Conservation (phyloP, 2,797 vertebrate species). For the Periophthalmus magnuspinnatus region DNA sequence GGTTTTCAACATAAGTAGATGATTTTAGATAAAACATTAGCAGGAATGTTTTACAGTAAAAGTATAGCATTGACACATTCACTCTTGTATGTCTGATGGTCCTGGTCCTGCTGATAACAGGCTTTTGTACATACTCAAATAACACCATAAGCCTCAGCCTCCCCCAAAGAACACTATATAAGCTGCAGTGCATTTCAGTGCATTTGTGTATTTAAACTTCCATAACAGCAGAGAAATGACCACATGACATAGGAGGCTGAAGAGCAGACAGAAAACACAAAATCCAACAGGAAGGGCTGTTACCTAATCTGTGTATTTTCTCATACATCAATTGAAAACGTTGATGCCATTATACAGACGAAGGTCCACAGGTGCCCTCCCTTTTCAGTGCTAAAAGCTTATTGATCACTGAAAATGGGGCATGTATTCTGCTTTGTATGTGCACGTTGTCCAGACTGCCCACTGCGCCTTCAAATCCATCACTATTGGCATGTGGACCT, state of each 20-base stretch:
- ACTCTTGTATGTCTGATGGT: background rate
- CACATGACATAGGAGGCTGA: conserved; percentile 13
- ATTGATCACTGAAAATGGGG: conserved; percentile 69
- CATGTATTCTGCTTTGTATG: conserved; percentile 74
- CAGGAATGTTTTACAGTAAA: too few relatives aligned
- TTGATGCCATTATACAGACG: conserved; percentile 54
- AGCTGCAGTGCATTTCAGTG: background rate
- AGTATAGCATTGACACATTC: background rate
- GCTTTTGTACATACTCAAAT: background rate
- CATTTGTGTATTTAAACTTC: background rate
- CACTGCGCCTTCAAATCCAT: conserved; percentile 72
- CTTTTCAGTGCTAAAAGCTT: conserved; percentile 67
- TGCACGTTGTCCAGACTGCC: conserved; percentile 54
- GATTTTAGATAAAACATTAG: too few relatives aligned
- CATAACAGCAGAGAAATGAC: background rate
- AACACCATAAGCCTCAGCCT: background rate
- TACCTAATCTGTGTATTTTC: conserved; percentile 40
- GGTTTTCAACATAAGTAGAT: background rate
- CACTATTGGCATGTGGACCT: conserved; percentile 75
- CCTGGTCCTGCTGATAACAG: background rate
- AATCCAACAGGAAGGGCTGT: conserved; percentile 18
- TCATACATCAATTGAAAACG: conserved; percentile 44
- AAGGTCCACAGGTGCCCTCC: conserved; percentile 46
- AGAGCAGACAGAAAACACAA: conserved; percentile 25
- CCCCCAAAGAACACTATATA: background rate